Evolutionary conservation across 2,113 vertebrate genomes (phyloP), one percentile per base, ranked within the genome.

Genomic region (Anas platyrhynchos): DNA sequence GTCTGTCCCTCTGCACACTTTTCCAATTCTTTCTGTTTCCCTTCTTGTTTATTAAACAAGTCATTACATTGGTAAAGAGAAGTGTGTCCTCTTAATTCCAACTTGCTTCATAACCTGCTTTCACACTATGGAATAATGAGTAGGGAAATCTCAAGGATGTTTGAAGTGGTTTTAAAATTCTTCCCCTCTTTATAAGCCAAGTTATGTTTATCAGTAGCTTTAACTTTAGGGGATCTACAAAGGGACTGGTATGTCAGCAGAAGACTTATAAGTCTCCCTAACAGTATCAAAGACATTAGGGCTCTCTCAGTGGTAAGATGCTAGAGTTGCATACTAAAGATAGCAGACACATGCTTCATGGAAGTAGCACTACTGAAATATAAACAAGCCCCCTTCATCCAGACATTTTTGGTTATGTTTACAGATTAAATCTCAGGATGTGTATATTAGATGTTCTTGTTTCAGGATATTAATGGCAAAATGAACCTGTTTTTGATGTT

Each of bases 351-450:
- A 96, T 91, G 93, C 95, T 96, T 84, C 90, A 96, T 97, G 96
- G 95, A 98, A 98, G 97, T 90, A 97, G 97, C 97, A 93, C 95
- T 92, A 93, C 91, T 69, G 94, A 96, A 98, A 96, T 93, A 88
- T 98, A 98, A 98, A 98, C 98, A 98, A 89, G 91, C 75, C 83
- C 79, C 95, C 96, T 93, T 95, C 88, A 91, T 96, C 96, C 96
- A 97, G 98, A 98, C 89, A 94, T 97, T 95, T 92, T 90, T 95
- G 95, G 97, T 95, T 97, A 96, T 98, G 98, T 98, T 98, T 98
- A 98, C 96, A 98, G 98, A 98, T 97, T 97, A 96, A 96, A 97
- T 98, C 98, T 98, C 98, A 98, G 98, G 97, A 97, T 98, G 98
- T 98, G 97, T 98, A 98, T 97, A 97, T 96, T 98, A 93, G 88